These are phyloP conservation scores for Tethya wilhelma DNA, from an alignment of 37 sponge, comb jelly and placozoan genomes.

Conservation along the genomic window DNA sequence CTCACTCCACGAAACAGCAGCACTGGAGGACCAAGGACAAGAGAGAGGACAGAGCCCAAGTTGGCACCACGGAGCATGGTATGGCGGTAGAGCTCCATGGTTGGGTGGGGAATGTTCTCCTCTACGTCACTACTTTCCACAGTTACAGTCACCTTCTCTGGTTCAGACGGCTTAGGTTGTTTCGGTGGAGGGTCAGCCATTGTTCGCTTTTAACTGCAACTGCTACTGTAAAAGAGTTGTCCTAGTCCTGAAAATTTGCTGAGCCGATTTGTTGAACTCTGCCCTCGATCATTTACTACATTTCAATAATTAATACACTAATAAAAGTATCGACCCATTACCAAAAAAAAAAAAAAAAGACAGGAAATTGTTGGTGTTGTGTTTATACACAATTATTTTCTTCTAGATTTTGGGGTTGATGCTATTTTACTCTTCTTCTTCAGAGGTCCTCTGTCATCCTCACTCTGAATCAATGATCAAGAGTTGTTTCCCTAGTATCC, in stretches of 20 bases:
- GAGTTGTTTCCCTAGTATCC: background rate
- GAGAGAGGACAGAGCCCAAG: conserved; percentile 42
- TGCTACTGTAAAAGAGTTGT: too few relatives aligned
- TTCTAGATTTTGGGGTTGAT: background rate
- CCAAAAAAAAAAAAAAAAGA: too few relatives aligned
- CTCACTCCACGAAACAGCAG: conserved; percentile 35
- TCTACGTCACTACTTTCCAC: background rate
- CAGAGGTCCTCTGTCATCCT: conserved; percentile 25
- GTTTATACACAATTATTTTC: background rate
- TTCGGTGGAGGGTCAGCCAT: too few relatives aligned
- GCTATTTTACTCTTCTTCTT: conserved; percentile 39
- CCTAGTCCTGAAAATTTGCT: too few relatives aligned
- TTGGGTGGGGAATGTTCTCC: conserved; percentile 56
- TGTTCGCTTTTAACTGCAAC: too few relatives aligned
- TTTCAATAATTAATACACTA: too few relatives aligned
- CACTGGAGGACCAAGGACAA: conserved; percentile 56
- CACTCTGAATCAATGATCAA: background rate
- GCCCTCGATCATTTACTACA: too few relatives aligned
- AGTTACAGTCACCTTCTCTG: too few relatives aligned
- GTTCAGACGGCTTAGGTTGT: too few relatives aligned
- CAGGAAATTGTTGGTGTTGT: too few relatives aligned
- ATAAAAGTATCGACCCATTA: too few relatives aligned
- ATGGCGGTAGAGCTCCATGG: conserved; percentile 62
- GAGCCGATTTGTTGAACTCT: too few relatives aligned
- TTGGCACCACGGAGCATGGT: conserved; percentile 60